These are phyloP conservation scores for Galaxea fascicularis DNA, from an alignment of 92 coral and sea anemone species.

Conservation along the genomic window DNA sequence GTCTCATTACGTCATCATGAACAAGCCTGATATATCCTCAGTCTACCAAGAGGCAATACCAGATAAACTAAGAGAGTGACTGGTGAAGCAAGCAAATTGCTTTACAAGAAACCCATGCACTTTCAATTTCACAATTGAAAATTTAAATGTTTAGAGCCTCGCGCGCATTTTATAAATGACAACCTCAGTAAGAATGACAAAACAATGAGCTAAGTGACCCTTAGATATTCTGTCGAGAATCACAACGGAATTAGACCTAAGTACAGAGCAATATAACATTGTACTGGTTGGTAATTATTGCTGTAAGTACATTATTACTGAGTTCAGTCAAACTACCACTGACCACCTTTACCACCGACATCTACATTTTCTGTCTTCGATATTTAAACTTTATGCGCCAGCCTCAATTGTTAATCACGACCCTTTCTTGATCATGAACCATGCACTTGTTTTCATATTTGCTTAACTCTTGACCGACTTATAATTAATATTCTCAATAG, in stretches of 20 bases:
- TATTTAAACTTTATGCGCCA: background rate
- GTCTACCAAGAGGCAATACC: background rate
- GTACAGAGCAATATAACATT: background rate
- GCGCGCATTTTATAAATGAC: too few species aligned
- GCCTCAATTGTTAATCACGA: too few species aligned
- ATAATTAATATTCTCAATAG: background rate
- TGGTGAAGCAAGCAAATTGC: too few species aligned
- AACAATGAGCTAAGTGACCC: conserved; percentile 13
- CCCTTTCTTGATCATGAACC: too few species aligned
- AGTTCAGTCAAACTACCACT: background rate
- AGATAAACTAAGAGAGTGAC: too few species aligned
- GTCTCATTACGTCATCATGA: background rate
- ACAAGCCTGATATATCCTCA: background rate
- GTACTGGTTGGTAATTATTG: background rate
- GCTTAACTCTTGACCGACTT: background rate
- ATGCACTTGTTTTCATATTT: background rate
- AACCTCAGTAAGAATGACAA: background rate
- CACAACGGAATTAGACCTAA: background rate
- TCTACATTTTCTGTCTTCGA: background rate
- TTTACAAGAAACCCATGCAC: background rate
- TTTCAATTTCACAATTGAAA: background rate
- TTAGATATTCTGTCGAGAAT: background rate
- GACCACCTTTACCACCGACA: background rate
- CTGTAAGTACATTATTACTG: background rate
- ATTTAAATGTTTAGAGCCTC: background rate